These are phyloP conservation scores for Rhinolophus sinicus DNA, from an alignment of 2,113 vertebrate species.

Conservation along the genomic window DNA sequence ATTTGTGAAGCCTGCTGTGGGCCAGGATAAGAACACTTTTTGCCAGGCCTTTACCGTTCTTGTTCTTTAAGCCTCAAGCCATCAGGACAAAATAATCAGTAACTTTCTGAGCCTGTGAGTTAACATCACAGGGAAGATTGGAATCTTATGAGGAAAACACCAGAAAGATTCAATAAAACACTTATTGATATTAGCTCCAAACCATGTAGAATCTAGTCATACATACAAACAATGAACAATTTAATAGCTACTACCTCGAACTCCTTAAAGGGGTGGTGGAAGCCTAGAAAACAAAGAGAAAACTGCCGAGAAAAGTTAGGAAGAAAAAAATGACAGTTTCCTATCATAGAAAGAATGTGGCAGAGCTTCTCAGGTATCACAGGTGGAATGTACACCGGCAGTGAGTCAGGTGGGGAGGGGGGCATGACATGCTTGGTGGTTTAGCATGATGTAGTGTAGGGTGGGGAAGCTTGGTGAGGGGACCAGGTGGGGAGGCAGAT, in stretches of 20 bases:
- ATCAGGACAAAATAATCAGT: background rate
- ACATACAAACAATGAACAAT: background rate
- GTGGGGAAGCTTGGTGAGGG: background rate
- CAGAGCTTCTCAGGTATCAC: background rate
- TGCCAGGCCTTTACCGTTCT: background rate
- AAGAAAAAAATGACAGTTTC: background rate
- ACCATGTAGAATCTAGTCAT: background rate
- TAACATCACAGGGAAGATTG: constrained; percentile 29
- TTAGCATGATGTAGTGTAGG: background rate
- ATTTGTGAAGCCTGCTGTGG: background rate
- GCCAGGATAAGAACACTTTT: background rate
- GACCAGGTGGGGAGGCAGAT: background rate
- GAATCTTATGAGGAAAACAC: background rate
- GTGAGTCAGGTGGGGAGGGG: background rate
- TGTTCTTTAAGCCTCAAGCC: background rate
- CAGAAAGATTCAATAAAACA: background rate
- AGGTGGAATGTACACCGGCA: too few species aligned
- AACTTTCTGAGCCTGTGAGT: background rate
- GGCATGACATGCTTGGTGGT: rapidly evolving
- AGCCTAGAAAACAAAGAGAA: background rate
- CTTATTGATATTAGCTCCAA: background rate
- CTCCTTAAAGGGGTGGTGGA: background rate
- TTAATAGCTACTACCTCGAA: background rate
- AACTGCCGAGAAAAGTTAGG: background rate
- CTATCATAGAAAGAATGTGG: background rate